Percentiles rank a stretch among this genome's conserved stretches.
These are phyloP conservation scores for Yponomeuta sedellus DNA, from an alignment of 2,888 invertebrate species.

Conservation along the genomic window DNA sequence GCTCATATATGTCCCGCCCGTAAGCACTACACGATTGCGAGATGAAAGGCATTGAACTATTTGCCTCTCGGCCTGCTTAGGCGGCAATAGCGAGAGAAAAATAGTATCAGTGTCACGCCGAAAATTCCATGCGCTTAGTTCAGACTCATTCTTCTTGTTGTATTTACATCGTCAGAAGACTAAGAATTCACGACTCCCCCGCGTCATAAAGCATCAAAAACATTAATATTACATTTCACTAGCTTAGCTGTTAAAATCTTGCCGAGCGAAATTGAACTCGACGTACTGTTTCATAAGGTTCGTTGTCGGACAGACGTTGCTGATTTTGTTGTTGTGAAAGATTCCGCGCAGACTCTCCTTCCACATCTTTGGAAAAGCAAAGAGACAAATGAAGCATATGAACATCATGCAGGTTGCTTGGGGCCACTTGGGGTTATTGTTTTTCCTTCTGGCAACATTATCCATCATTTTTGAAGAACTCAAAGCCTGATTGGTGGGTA, in stretches of 20 bases:
- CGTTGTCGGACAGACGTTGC: conserved; percentile 96
- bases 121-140: background rate
- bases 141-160: background rate
- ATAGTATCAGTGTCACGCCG: background rate
- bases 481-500: too few relatives aligned
- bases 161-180: background rate
- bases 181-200: conserved; percentile 5
- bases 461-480: background rate
- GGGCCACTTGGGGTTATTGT: background rate
- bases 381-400: conserved; percentile 22
- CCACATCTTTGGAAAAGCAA: conserved; percentile 85
- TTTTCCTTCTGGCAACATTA: background rate
- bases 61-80: too few relatives aligned
- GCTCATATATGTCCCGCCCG: too few relatives aligned
- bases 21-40: too few relatives aligned
- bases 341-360: conserved; percentile 91
- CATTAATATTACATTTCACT: conserved; percentile 10
- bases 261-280: conserved; percentile 20
- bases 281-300: conserved; percentile 99
- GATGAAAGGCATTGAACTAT: too few relatives aligned
- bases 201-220: background rate
- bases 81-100: too few relatives aligned
- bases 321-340: conserved; percentile 97
- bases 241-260: conserved; percentile 1
- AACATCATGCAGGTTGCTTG: conserved; percentile 38